Base-by-base conservation (phyloP, 2,797 vertebrate genomes). In the Gymnothorax reevesii region DNA sequence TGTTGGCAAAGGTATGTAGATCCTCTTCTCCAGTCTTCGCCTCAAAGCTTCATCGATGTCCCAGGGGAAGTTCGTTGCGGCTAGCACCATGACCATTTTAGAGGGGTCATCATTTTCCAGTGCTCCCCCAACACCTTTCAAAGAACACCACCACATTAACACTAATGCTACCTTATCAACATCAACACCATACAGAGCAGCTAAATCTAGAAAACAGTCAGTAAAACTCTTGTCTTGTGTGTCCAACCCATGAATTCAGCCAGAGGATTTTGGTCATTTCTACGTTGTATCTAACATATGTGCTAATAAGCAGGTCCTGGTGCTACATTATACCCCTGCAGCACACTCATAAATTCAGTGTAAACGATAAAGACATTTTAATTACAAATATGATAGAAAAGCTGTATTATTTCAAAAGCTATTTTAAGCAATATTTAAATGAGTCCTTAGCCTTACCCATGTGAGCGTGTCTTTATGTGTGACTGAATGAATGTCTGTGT, bases 41-140 rank as follows among this genome's bases (percentile, higher is more conserved):
- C 98, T 92, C 87, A 99, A 89, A n/a, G 99, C 99, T 93, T 99
- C 99, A 4, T 99, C 98, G 0, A 99, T 99, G 93, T 99, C 98
- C 99, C 99, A 99, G 0, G 98, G 99, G 93, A 99, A 99, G 95
- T 99, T 99, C 77, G 99, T 99, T 84, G 99, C 99, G 59, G 98
- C 98, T 86, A 99, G 94, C 20, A 99, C 98, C 98, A 99, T 99
- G 85, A 99, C 99, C 98, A 99, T 99, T 94, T 97, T 99, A 77
- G 97, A 98, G 82, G 98, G 98, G 92, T 99, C 98, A 3, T 99
- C 98, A 0, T 96, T 98, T 92, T 99, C 98, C 89, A 96, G 90
- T 57, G 97, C 96, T 86, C 98, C 98, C 33, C 98, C 98, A 7
- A 99, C 98, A 87, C 99, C 98, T 99, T 85, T 42, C 49, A 57